These are phyloP conservation scores for Coregonus ussuriensis DNA, from an alignment of 2,797 vertebrate species.

Conservation along the genomic window DNA sequence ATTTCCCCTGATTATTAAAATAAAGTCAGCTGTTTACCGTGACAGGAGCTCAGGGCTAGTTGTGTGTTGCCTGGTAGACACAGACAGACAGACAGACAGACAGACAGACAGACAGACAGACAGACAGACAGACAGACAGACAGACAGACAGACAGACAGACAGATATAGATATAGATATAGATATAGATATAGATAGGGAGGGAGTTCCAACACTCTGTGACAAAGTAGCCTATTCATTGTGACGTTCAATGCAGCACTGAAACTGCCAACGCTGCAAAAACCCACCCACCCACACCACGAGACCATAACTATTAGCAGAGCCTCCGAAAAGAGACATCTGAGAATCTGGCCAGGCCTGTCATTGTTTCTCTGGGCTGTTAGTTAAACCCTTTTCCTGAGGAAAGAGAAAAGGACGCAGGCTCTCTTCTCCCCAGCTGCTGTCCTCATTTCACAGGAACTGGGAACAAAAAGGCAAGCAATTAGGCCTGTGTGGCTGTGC, in stretches of 20 bases:
- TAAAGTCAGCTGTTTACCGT: conserved; percentile 27
- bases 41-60: conserved; percentile 16
- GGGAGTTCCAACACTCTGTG: neutral
- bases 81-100: conserved; percentile 3
- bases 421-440: conserved; percentile 31
- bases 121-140: no score
- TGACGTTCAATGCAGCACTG: neutral
- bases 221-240: neutral
- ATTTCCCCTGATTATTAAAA: conserved; percentile 25
- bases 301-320: neutral
- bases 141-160: no score
- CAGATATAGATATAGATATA: neutral
- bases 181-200: neutral
- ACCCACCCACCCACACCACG: neutral
- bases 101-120: neutral
- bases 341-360: conserved; percentile 8
- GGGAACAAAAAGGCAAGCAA: conserved; percentile 58
- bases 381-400: conserved; percentile 27
- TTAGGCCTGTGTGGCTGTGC: conserved; percentile 46
- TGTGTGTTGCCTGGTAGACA: conserved; percentile 1
- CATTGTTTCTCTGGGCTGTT: neutral
- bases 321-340: neutral
- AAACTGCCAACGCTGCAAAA: neutral
- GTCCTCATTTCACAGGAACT: conserved; percentile 63
- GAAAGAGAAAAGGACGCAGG: conserved; percentile 31